A percentile compares a stretch with the other conserved stretches of the same genome.
phyloP scores from a whole-genome alignment of 2,113 vertebrate genomes.

The Stegostoma tigrinum region DNA sequence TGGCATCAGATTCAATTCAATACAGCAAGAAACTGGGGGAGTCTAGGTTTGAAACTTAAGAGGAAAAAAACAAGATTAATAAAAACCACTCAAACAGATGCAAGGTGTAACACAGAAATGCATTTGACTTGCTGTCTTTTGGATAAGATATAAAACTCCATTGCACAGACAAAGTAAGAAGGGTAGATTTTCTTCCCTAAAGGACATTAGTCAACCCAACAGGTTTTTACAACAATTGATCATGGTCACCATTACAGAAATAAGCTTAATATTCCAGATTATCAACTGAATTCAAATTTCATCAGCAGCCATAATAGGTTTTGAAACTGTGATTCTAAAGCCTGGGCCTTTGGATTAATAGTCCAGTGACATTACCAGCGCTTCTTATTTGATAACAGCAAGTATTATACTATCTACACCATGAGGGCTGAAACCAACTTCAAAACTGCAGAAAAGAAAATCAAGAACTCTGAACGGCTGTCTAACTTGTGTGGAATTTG shows the following conservation, averaged over 20 bases:
- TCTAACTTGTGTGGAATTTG: not conserved
- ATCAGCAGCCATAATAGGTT: too few species aligned
- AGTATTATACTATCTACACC: not conserved
- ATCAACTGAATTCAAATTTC: too few species aligned
- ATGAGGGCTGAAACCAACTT: not conserved
- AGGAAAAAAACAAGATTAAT: not conserved
- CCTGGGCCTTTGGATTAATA: too few species aligned
- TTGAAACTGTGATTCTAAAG: too few species aligned
- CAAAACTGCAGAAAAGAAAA: not conserved
- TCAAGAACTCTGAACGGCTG: not conserved
- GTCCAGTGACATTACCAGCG: too few species aligned
- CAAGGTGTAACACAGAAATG: not conserved
- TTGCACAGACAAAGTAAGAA: too few species aligned
- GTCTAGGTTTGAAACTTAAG: not conserved
- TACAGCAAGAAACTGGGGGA: not conserved
- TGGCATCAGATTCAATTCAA: not conserved
- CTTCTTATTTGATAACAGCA: not conserved
- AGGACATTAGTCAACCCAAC: too few species aligned
- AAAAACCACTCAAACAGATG: not conserved
- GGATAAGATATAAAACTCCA: not conserved
- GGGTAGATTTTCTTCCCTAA: too few species aligned
- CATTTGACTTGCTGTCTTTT: not conserved
- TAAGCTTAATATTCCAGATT: too few species aligned
- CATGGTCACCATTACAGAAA: too few species aligned
- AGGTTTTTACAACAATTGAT: too few species aligned